A percentile compares a stretch with the other conserved stretches of the same genome.
These are phyloP conservation scores for Theristicus caerulescens DNA, from an alignment of 2,113 vertebrate species.

Conservation along the genomic window DNA sequence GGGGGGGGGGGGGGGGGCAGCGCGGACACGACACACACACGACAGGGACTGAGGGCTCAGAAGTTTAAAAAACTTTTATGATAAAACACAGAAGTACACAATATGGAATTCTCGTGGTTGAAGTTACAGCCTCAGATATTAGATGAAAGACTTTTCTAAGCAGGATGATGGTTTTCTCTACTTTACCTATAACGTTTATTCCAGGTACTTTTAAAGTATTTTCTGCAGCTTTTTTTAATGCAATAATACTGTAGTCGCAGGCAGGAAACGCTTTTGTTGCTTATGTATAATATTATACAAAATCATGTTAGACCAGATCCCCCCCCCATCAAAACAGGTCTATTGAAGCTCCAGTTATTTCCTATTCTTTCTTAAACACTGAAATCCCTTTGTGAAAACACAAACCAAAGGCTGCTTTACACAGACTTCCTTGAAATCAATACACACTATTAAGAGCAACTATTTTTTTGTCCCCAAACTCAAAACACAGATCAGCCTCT, in stretches of 20 bases:
- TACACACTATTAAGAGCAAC: neutral
- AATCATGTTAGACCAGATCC: neutral
- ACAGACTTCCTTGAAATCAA: conserved; percentile 55
- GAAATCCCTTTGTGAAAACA: conserved; percentile 48
- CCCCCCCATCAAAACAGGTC: neutral
- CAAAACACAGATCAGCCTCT: conserved; percentile 22
- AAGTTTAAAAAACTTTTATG: neutral
- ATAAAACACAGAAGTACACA: neutral
- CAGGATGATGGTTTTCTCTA: neutral
- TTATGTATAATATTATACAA: neutral
- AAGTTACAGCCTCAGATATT: neutral
- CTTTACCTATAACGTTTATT: neutral
- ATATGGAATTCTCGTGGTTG: neutral
- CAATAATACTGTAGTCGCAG: neutral
- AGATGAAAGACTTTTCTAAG: neutral
- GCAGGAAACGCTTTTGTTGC: conserved; percentile 37
- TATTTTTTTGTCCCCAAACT: conserved; percentile 24
- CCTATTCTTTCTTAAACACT: conserved; percentile 44
- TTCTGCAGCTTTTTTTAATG: neutral
- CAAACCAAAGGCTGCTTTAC: neutral
- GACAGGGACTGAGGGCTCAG: neutral
- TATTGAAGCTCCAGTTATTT: conserved; percentile 50
- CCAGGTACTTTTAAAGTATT: neutral
- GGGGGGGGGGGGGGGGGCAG: no score
- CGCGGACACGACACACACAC: no score